Evolutionary conservation across 1,140 invertebrate species (phyloP), one percentile per base, ranked within the genome.

Genomic region (Drosophila paulistorum): DNA sequence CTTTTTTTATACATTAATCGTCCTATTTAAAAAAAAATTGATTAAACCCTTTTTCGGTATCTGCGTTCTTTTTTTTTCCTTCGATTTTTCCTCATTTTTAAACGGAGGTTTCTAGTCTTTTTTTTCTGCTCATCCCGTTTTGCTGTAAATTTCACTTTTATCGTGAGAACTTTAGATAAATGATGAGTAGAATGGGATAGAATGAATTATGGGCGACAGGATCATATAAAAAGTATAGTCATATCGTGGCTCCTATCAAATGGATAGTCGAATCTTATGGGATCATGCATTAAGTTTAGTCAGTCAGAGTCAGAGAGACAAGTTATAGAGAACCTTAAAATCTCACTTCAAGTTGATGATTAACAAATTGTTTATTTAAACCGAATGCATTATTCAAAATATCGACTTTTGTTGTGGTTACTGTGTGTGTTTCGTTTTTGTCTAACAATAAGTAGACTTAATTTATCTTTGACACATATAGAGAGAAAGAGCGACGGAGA

Each of bases 101-200:
- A 72, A 72, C 65, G 71, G 61, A 48, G 45, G 14, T 48, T 48
- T 48, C 68, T 71, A 62, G 70, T 59, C 58, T 65, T 76, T 73
- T 23, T 54, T 64, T 78, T 71, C 7, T 70, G 73, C 69, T 83
- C 73, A 74, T 87, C 73, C 84, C 84, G 84, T 83, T 83, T 59
- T 83, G 73, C 68, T 60, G 73, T 75, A 81, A 51, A 74, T 90
- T 90, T 90, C 82, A 90, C 86, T 90, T 90, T 83, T 90, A 75
- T 55, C 86, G 82, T 90, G 86, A 86, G 86, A 90, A 90, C 72
- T 77, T 81, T 62, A 20, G 33, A 33, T 54, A 13, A 33, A 20
- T 61, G 20, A 26, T 11, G 42, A 54, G 20, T 14, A 14, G n/a
- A 26, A 37, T 11, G 7, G 45, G 57, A 45, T 11, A n/a, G 4